A percentile compares a stretch with the other conserved stretches of the same genome.
These are phyloP conservation scores for Siniperca knerii DNA, from an alignment of 2,113 vertebrate species.

Conservation along the genomic window DNA sequence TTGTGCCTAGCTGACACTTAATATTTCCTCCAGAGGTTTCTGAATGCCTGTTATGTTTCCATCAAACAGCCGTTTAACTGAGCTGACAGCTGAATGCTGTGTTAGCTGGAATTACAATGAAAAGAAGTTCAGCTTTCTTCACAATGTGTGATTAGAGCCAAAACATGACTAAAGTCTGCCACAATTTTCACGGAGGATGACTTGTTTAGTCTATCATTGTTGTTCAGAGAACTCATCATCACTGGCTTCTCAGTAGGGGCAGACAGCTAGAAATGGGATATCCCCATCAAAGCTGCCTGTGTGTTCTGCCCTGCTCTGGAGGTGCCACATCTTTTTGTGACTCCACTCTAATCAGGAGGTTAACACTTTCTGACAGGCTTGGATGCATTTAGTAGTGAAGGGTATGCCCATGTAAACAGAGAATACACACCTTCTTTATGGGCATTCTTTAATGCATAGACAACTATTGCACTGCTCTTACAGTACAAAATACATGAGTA, in stretches of 20 bases:
- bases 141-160: conserved; percentile 46
- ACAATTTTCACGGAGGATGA: conserved; percentile 20
- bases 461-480: conserved; percentile 24
- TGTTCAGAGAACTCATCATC: conserved; percentile 16
- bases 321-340: conserved; percentile 15
- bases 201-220: conserved; percentile 40
- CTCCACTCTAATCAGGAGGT: conserved; percentile 17
- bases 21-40: neutral
- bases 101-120: conserved; percentile 28
- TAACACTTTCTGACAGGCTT: conserved; percentile 6
- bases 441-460: conserved; percentile 10
- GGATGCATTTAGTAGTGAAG: neutral
- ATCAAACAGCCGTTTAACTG: conserved; percentile 38
- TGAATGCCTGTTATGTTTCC: conserved; percentile 35
- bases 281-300: conserved; percentile 36
- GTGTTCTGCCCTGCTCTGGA: conserved; percentile 9
- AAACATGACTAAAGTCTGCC: conserved; percentile 48
- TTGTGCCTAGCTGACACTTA: conserved; percentile 4
- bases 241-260: conserved; percentile 16
- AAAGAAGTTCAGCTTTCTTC: conserved; percentile 44
- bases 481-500: neutral
- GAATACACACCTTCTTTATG: neutral
- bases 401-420: neutral
- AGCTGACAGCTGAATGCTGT: conserved; percentile 29
- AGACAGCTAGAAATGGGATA: conserved; percentile 30